Evolutionary conservation across 1,140 invertebrate genomes (phyloP).

Genomic region (Theocolax elegans): DNA sequence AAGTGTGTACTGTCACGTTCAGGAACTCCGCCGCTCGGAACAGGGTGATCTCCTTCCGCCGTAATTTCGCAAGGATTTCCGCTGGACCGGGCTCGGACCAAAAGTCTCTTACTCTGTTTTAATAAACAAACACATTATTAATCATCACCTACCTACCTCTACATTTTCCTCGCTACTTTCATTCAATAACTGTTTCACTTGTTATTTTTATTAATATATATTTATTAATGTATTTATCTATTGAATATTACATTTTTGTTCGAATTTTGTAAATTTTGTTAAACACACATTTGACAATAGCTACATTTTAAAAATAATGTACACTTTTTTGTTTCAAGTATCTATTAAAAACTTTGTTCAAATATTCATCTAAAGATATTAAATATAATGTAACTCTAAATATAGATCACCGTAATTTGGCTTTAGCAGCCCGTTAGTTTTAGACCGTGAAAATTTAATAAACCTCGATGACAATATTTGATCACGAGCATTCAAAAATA

Average conservation of each 20-base stretch:
- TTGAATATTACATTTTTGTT: not conserved
- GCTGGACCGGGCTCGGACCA: conserved; percentile 80
- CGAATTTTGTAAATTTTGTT: too few species aligned
- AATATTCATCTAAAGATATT: too few species aligned
- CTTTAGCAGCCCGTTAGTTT: too few species aligned
- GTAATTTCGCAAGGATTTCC: conserved; percentile 76
- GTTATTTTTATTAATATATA: not conserved
- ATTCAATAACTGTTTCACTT: not conserved
- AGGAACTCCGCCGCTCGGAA: conserved; percentile 78
- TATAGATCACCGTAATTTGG: too few species aligned
- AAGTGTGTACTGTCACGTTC: conserved; percentile 77
- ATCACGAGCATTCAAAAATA: too few species aligned
- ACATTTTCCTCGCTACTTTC: not conserved
- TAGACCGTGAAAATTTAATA: too few species aligned
- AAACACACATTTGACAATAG: too few species aligned
- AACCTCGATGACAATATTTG: too few species aligned
- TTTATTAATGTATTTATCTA: not conserved
- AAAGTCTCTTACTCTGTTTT: conserved; percentile 76
- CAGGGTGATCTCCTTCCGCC: conserved; percentile 77
- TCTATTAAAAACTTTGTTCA: too few species aligned
- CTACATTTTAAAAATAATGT: too few species aligned
- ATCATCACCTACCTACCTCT: not conserved
- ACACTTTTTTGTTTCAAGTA: too few species aligned
- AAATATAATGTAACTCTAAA: too few species aligned
- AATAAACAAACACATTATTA: not conserved